phyloP scores from a whole-genome alignment of 2,888 invertebrate genomes.

The Dasysyrphus albostriatus region DNA sequence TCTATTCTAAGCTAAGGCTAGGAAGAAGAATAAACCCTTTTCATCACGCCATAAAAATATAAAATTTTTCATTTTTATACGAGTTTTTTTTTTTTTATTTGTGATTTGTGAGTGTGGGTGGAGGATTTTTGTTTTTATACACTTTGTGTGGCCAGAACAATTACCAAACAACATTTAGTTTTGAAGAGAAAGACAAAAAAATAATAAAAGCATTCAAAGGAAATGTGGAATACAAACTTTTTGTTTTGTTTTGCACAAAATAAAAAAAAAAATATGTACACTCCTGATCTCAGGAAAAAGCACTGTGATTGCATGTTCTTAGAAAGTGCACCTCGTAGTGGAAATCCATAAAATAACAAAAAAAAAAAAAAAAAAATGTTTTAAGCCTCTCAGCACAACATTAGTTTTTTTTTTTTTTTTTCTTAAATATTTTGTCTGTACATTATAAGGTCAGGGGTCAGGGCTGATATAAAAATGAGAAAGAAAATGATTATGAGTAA shows the following conservation, averaged over 20 bases:
- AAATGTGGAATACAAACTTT: constrained; percentile 69
- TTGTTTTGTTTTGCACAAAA: constrained; percentile 33
- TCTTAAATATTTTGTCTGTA: not conserved
- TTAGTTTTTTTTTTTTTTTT: constrained; percentile 10
- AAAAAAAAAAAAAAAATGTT: constrained; percentile 46
- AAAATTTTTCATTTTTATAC: constrained; percentile 4
- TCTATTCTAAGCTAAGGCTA: constrained; percentile 35
- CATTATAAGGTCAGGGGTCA: constrained; percentile 42
- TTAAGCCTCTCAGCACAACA: constrained; percentile 60
- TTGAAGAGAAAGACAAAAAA: not conserved
- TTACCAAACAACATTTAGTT: constrained; percentile 52
- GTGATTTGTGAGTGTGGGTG: constrained; percentile 18
- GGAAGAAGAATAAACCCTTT: constrained; percentile 45
- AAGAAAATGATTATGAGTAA: not conserved
- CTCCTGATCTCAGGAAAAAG: constrained; percentile 57
- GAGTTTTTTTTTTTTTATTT: constrained; percentile 31
- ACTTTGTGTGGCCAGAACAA: constrained; percentile 57
- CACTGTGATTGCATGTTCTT: constrained; percentile 72
- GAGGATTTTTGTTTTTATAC: constrained; percentile 4
- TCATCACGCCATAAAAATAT: constrained; percentile 49
- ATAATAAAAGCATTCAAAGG: constrained; percentile 52
- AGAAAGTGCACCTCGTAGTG: constrained; percentile 70
- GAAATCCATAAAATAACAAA: constrained; percentile 51
- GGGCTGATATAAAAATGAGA: not conserved
- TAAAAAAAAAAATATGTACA: constrained; percentile 16